These are phyloP conservation scores for Ailuropoda melanoleuca DNA, from an alignment of 2,113 vertebrate genomes.

Conservation along the genomic window DNA sequence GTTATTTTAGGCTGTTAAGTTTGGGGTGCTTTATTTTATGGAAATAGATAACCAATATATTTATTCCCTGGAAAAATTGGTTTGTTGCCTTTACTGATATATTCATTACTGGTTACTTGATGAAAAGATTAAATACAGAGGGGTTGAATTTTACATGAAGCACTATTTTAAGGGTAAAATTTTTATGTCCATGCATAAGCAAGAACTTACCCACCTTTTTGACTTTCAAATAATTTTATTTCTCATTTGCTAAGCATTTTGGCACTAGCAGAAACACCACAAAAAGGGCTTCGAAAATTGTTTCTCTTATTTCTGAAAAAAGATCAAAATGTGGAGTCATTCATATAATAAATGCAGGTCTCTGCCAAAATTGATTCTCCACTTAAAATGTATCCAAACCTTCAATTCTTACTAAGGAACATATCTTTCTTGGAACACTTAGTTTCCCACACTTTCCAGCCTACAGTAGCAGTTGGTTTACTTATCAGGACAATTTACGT, in stretches of 20 bases:
- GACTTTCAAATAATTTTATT: slow-evolving; percentile 31
- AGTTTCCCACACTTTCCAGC: background rate
- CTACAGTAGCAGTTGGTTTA: background rate
- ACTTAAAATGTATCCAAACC: slow-evolving; percentile 15
- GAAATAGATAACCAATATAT: background rate
- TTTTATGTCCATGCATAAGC: background rate
- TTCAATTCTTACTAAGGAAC: background rate
- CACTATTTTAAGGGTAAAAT: background rate
- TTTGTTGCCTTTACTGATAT: background rate
- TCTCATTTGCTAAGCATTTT: slow-evolving; percentile 34
- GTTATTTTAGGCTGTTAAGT: background rate
- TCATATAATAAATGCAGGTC: background rate
- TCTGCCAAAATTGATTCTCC: slow-evolving; percentile 29
- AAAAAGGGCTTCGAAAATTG: slow-evolving; percentile 36
- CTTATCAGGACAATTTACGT: background rate
- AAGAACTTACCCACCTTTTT: background rate
- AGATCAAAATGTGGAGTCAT: background rate
- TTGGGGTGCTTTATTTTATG: background rate
- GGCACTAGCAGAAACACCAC: background rate
- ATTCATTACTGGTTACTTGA: background rate
- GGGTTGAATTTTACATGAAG: background rate
- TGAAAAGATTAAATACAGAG: background rate
- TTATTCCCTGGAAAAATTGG: background rate
- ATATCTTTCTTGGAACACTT: background rate
- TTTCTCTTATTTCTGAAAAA: slow-evolving; percentile 11